phyloP scores from a whole-genome alignment of 2,888 invertebrate species.

The Oscheius sp. region DNA sequence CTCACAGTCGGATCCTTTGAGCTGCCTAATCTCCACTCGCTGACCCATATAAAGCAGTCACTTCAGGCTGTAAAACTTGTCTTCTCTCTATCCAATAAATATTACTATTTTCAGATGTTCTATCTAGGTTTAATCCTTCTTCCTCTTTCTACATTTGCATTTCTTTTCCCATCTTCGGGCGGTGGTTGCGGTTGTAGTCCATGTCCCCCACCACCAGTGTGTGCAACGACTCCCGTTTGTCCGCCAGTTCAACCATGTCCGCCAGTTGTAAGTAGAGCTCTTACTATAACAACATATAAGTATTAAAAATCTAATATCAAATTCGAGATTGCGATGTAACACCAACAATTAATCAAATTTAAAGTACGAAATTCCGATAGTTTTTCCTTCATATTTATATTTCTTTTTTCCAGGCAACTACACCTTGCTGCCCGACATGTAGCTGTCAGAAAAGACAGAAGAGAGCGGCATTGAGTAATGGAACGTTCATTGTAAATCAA shows the following conservation, averaged over 20 bases:
- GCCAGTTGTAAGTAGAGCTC: too few species aligned
- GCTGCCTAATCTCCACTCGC: conserved; percentile 10
- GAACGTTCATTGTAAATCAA: conserved; percentile 41
- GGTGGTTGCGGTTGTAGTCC: conserved; percentile 38
- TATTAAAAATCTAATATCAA: too few species aligned
- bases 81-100: neutral
- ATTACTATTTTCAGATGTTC: neutral
- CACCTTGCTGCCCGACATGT: conserved; percentile 35
- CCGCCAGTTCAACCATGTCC: conserved; percentile 21
- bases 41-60: conserved; percentile 3
- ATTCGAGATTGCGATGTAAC: too few species aligned
- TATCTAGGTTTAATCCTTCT: too few species aligned
- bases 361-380: too few species aligned
- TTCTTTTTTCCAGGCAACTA: too few species aligned
- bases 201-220: conserved; percentile 33
- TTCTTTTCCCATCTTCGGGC: conserved; percentile 34
- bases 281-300: too few species aligned
- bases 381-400: too few species aligned
- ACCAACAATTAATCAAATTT: too few species aligned
- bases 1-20: too few species aligned
- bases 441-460: conserved; percentile 26
- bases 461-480: conserved; percentile 37
- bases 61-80: neutral
- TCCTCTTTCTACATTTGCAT: neutral
- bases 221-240: conserved; percentile 34